Evolutionary conservation across 1,140 invertebrate genomes (phyloP).

Genomic region (Protaetia brevitarsis): DNA sequence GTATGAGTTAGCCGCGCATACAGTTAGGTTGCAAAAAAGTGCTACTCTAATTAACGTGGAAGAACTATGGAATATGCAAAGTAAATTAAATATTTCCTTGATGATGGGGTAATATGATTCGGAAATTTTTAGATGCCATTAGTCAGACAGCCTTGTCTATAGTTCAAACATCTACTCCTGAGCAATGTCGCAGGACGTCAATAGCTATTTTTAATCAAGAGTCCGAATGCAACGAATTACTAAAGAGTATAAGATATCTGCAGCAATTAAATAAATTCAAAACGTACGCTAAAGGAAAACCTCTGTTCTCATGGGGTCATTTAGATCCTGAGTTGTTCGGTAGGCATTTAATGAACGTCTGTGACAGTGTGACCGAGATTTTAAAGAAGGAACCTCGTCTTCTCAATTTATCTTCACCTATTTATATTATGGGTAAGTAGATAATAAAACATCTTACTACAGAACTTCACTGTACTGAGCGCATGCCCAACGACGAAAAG

Average conservation of each 20-base stretch:
- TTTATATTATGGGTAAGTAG: conserved; percentile 45
- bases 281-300: conserved; percentile 13
- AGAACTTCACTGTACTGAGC: too few relatives aligned
- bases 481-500: too few relatives aligned
- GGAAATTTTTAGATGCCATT: not conserved
- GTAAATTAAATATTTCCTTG: conserved; percentile 20
- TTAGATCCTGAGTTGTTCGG: conserved; percentile 32
- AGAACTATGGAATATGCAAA: conserved; percentile 33
- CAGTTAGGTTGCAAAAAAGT: conserved; percentile 37
- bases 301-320: conserved; percentile 38
- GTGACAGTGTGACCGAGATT: conserved; percentile 43
- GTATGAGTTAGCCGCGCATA: conserved; percentile 39
- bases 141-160: conserved; percentile 2
- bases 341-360: conserved; percentile 35
- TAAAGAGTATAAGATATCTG: conserved; percentile 40
- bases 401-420: conserved; percentile 47
- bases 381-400: conserved; percentile 48
- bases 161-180: not conserved
- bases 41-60: conserved; percentile 38
- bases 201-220: conserved; percentile 40
- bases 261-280: conserved; percentile 34
- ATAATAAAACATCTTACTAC: too few relatives aligned
- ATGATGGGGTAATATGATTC: not conserved
- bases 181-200: conserved; percentile 31
- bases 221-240: conserved; percentile 39